Conservation (phyloP, 2,888 invertebrate genomes). For the Noctua janthe region DNA sequence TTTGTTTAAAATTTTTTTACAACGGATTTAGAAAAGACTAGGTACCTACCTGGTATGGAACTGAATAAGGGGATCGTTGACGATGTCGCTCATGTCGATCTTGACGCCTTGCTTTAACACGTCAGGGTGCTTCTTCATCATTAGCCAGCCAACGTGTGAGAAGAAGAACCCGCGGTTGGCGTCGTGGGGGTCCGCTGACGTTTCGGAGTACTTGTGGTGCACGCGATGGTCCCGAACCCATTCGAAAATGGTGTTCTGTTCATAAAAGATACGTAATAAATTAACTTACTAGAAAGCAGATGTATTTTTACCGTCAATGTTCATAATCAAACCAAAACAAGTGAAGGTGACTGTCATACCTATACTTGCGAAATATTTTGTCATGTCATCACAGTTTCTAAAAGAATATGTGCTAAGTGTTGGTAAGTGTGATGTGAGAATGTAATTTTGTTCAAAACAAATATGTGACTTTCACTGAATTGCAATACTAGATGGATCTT, state of each 20-base stretch:
- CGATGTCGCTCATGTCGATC: constrained; percentile 96
- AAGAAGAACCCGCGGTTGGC: constrained; percentile 96
- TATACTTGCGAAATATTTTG: neutral
- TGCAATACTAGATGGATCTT: neutral
- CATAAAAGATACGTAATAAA: constrained; percentile 7
- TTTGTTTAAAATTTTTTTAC: neutral
- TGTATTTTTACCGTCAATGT: neutral
- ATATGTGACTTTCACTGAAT: neutral
- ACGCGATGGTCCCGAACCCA: constrained; percentile 95
- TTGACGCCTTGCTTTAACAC: constrained; percentile 94
- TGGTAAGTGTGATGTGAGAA: neutral
- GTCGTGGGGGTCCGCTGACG: constrained; percentile 95
- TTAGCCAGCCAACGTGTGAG: constrained; percentile 98
- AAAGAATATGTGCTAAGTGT: neutral
- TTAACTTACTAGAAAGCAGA: neutral
- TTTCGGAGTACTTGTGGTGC: constrained; percentile 94
- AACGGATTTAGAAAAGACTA: neutral
- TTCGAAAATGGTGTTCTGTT: constrained; percentile 92
- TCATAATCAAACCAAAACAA: neutral
- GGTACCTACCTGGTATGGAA: constrained; percentile 94
- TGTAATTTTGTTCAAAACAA: constrained; percentile 11
- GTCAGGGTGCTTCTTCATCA: constrained; percentile 96
- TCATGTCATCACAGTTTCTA: neutral
- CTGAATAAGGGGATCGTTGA: constrained; percentile 93
- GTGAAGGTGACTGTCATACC: neutral